Evolutionary conservation across 2,888 invertebrate genomes (phyloP).

Genomic region (Morinoia aosen): DNA sequence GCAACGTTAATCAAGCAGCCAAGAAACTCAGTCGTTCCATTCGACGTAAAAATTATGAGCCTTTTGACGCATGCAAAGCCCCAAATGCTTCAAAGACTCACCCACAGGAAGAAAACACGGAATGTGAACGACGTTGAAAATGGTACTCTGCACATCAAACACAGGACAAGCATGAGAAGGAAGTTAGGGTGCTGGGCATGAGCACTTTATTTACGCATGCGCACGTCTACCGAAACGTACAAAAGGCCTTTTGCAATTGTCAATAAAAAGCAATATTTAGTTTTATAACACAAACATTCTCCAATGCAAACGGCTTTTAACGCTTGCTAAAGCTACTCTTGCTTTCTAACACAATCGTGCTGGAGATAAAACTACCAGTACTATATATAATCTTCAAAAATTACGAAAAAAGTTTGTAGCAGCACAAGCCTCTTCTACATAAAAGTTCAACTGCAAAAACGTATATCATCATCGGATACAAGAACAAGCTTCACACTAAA

Average conservation of each 20-base stretch:
- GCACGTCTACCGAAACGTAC: not conserved
- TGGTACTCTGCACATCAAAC: not conserved
- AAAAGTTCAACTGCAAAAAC: no score
- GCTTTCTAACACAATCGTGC: no score
- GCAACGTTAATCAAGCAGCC: not conserved
- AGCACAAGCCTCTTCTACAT: no score
- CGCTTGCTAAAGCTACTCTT: no score
- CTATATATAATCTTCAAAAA: no score
- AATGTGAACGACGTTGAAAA: constrained; percentile 33
- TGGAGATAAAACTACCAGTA: no score
- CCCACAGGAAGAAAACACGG: constrained; percentile 30
- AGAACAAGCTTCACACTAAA: no score
- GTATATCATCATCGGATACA: no score
- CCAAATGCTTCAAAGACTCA: not conserved
- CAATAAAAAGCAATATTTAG: no score
- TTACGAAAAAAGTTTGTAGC: no score
- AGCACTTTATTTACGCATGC: not conserved
- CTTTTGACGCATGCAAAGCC: not conserved
- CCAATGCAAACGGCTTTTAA: not conserved
- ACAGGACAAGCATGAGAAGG: not conserved
- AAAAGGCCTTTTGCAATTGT: not conserved
- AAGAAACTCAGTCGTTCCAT: not conserved
- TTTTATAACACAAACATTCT: not conserved
- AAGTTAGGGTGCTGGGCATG: not conserved
- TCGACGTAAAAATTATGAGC: not conserved